These are phyloP conservation scores for Apamea sordens DNA, from an alignment of 2,888 invertebrate genomes.

Conservation along the genomic window DNA sequence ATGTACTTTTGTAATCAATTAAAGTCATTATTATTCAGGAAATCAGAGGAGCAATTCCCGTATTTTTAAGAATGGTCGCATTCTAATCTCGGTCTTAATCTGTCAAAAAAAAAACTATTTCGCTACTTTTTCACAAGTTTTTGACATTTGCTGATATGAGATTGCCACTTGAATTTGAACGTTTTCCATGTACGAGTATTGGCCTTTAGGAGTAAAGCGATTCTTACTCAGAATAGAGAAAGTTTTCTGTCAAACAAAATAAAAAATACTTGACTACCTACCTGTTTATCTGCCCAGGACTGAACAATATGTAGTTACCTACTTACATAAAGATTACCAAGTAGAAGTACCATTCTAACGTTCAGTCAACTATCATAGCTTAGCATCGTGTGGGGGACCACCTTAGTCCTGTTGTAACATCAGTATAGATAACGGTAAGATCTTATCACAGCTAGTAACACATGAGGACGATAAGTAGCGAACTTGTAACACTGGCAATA, in stretches of 20 bases:
- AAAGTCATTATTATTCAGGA: slow-evolving; percentile 2
- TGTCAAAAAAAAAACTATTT: background rate
- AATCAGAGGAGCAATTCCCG: background rate
- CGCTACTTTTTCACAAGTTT: background rate
- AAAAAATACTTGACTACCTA: background rate
- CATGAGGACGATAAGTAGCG: slow-evolving; percentile 21
- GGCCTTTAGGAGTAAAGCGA: background rate
- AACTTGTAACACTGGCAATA: slow-evolving; percentile 24
- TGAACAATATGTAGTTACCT: background rate
- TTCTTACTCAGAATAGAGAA: background rate
- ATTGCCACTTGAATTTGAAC: background rate
- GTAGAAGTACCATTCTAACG: background rate
- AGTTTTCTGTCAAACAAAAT: background rate
- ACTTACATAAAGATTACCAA: background rate
- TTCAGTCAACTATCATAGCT: background rate
- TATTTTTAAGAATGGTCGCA: background rate
- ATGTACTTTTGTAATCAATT: slow-evolving; percentile 7
- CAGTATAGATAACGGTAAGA: slow-evolving; percentile 54
- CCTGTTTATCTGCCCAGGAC: background rate
- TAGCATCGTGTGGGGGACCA: slow-evolving; percentile 30
- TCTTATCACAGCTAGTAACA: slow-evolving; percentile 43
- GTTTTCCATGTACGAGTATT: background rate
- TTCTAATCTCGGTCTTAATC: background rate
- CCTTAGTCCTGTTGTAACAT: slow-evolving; percentile 43
- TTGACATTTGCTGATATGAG: background rate